Conservation (phyloP, 2,888 invertebrate species). For the Drosophila hamatofila region DNA sequence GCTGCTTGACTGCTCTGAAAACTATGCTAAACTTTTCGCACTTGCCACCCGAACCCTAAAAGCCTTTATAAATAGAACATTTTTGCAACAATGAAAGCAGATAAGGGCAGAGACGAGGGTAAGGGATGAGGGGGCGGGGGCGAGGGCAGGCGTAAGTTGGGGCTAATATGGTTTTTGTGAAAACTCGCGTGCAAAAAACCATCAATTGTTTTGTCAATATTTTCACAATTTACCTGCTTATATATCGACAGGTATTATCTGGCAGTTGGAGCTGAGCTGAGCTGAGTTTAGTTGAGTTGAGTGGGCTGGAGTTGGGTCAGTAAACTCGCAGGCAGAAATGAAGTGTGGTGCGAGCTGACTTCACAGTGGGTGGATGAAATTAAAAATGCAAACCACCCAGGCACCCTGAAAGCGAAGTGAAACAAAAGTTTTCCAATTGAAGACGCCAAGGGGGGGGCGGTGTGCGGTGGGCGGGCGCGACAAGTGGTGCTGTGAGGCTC, state of each 20-base stretch:
- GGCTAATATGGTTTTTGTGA: constrained; percentile 2
- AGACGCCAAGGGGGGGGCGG: constrained; percentile 1
- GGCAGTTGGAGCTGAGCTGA: neutral
- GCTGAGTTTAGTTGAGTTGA: too few species aligned
- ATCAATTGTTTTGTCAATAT: constrained; percentile 80
- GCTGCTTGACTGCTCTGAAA: constrained; percentile 30
- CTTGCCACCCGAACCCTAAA: constrained; percentile 14
- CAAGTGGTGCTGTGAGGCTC: constrained; percentile 11
- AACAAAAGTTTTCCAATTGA: constrained; percentile 76
- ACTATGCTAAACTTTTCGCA: constrained; percentile 57
- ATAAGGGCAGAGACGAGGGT: too few species aligned
- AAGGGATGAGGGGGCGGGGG: too few species aligned
- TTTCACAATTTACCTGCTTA: constrained; percentile 70
- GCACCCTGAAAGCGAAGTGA: constrained; percentile 52
- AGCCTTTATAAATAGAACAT: constrained; percentile 43
- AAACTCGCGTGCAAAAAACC: constrained; percentile 59
- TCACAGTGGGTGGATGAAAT: constrained; percentile 21
- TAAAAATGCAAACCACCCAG: constrained; percentile 43
- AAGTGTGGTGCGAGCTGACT: constrained; percentile 16
- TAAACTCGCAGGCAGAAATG: constrained; percentile 43
- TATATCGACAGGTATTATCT: constrained; percentile 60
- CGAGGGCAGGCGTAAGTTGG: neutral
- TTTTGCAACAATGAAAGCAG: constrained; percentile 23
- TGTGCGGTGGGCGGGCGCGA: too few species aligned
- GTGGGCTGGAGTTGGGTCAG: constrained; percentile 42